Conservation (phyloP, 2,797 vertebrate species). For the Rhabdophis nuchalis region DNA sequence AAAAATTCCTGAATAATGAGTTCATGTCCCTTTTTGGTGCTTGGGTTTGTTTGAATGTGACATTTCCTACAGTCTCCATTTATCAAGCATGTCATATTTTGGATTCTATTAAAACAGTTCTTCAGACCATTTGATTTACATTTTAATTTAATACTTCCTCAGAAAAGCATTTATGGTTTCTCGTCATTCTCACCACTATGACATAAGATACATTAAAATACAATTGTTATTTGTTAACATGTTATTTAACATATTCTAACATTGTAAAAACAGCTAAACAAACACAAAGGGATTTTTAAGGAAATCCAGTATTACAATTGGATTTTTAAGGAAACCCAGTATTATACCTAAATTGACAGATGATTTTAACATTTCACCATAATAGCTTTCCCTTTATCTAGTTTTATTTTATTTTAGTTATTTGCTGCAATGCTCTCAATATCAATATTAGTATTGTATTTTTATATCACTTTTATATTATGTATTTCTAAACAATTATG, state of each 20-base stretch:
- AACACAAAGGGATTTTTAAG: background rate
- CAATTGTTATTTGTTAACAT: background rate
- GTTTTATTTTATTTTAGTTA: background rate
- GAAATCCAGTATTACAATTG: no score
- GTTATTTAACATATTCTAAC: background rate
- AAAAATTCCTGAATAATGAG: background rate
- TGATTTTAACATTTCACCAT: background rate
- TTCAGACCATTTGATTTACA: background rate
- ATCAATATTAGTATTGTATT: background rate
- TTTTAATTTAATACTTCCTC: background rate
- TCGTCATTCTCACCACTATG: background rate
- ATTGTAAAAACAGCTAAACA: background rate
- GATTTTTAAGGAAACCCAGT: background rate
- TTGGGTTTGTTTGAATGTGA: background rate
- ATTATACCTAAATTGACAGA: background rate
- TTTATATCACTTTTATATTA: background rate
- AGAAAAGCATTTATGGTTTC: background rate
- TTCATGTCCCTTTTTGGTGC: background rate
- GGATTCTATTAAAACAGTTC: background rate
- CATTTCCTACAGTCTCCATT: background rate
- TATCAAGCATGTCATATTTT: background rate
- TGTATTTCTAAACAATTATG: background rate
- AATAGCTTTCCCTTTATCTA: background rate
- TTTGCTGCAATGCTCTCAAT: background rate
- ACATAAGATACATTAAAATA: background rate